phyloP scores from a whole-genome alignment of 1,140 invertebrate species.

The Drosophila paulistorum region DNA sequence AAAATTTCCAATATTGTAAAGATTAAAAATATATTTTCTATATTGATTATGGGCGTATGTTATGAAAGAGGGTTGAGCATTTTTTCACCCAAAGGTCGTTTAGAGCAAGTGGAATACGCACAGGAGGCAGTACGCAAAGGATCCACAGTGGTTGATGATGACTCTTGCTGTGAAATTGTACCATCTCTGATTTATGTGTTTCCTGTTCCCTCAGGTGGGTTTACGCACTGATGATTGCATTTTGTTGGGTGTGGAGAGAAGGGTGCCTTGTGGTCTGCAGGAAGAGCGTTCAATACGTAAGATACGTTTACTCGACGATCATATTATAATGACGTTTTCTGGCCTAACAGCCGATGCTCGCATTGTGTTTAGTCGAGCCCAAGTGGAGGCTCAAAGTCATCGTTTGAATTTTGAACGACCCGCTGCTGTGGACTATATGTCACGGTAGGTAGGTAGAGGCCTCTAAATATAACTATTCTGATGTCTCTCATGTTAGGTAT shows the following conservation, averaged over 20 bases:
- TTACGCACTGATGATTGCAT: constrained; percentile 97
- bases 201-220: constrained; percentile 88
- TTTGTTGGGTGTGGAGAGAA: constrained; percentile 99
- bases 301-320: constrained; percentile 98
- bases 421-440: constrained; percentile 99
- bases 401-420: constrained; percentile 99
- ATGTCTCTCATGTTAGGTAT: constrained; percentile 50
- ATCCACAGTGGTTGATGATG: constrained; percentile 93
- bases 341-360: constrained; percentile 99
- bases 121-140: constrained; percentile 99
- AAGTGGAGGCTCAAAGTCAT: constrained; percentile 99
- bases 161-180: neutral
- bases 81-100: constrained; percentile 99
- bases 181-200: too few relatives aligned
- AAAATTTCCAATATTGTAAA: too few relatives aligned
- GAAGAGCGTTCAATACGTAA: constrained; percentile 99
- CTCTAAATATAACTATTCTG: neutral
- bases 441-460: constrained; percentile 86
- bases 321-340: constrained; percentile 99
- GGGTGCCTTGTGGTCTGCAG: constrained; percentile 98
- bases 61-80: constrained; percentile 99
- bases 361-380: constrained; percentile 97
- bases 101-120: constrained; percentile 99
- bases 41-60: constrained; percentile 76
- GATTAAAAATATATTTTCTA: neutral